These are phyloP conservation scores for Hofmannophila pseudospretella DNA, from an alignment of 2,888 invertebrate genomes.

Conservation along the genomic window DNA sequence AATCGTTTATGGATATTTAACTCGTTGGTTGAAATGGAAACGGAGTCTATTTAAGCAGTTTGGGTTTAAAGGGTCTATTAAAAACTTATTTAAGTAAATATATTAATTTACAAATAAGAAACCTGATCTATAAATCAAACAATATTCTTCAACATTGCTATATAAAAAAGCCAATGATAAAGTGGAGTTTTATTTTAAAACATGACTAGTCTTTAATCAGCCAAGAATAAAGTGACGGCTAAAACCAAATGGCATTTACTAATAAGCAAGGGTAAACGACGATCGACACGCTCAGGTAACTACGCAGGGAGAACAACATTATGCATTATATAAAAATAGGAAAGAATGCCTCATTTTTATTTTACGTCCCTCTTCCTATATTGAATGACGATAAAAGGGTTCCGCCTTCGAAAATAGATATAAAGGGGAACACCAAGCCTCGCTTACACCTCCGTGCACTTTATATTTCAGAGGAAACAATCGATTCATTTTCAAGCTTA, in stretches of 20 bases:
- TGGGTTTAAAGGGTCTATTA: too few relatives aligned
- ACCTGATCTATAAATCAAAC: too few relatives aligned
- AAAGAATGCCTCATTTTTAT: conserved; percentile 17
- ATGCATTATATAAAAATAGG: conserved; percentile 15
- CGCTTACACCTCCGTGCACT: conserved; percentile 5
- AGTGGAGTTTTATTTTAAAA: too few relatives aligned
- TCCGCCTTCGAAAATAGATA: conserved; percentile 15
- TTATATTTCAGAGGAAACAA: conserved; percentile 6
- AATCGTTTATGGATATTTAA: conserved; percentile 20
- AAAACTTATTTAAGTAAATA: too few relatives aligned
- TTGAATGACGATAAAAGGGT: conserved; percentile 19
- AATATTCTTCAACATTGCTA: too few relatives aligned
- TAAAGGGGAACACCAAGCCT: conserved; percentile 8
- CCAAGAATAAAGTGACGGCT: conserved; percentile 4
- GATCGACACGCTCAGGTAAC: conserved; percentile 5
- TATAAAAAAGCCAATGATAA: too few relatives aligned
- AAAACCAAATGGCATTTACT: conserved; percentile 9
- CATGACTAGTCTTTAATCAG: too few relatives aligned
- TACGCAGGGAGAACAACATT: conserved; percentile 2
- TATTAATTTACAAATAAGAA: too few relatives aligned
- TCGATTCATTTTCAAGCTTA: conserved; percentile 4
- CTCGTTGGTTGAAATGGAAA: too few relatives aligned
- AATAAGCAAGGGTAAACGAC: conserved; percentile 9
- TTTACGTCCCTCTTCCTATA: conserved; percentile 17
- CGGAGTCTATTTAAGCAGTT: conserved; percentile 1